Conservation (phyloP, 1,140 invertebrate species). For the Zaprionus kolodkinae region DNA sequence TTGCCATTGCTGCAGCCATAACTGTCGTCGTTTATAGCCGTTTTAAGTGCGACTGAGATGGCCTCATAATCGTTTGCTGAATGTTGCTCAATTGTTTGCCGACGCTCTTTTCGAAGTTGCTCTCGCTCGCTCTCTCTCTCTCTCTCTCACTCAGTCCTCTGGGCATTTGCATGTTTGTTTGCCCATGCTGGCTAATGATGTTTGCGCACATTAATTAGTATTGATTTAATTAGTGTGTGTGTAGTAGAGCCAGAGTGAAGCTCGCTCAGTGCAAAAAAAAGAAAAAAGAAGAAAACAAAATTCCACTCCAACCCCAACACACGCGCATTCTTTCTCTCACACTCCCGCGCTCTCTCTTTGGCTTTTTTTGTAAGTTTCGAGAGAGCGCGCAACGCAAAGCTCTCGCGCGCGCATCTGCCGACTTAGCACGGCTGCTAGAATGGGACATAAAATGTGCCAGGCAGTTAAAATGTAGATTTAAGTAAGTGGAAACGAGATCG, state of each 20-base stretch:
- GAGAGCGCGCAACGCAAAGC: constrained; percentile 46
- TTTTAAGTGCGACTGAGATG: constrained; percentile 84
- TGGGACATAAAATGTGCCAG: constrained; percentile 84
- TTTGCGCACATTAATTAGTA: constrained; percentile 70
- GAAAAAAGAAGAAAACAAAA: not conserved
- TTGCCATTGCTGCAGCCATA: constrained; percentile 53
- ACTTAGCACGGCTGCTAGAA: constrained; percentile 71
- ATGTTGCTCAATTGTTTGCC: constrained; percentile 78
- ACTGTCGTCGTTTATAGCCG: constrained; percentile 81
- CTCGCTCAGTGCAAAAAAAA: no score
- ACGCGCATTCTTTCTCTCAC: constrained; percentile 5
- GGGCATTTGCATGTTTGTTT: constrained; percentile 49
- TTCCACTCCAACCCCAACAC: constrained; percentile 12
- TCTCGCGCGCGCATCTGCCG: constrained; percentile 68
- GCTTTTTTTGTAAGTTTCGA: no score
- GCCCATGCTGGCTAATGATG: constrained; percentile 42
- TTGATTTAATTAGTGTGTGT: constrained; percentile 68
- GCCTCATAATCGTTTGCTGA: constrained; percentile 84
- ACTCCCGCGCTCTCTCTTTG: constrained; percentile 39
- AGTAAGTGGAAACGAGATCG: constrained; percentile 85
- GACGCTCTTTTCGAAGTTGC: constrained; percentile 36
- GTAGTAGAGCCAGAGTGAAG: not conserved
- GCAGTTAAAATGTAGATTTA: constrained; percentile 84
- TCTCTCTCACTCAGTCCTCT: not conserved
- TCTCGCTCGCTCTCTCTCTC: constrained; percentile 18